Percentiles rank a stretch among this genome's conserved stretches.
Conservation (phyloP, 2,113 vertebrate species). For the Bostrychus sinensis region DNA sequence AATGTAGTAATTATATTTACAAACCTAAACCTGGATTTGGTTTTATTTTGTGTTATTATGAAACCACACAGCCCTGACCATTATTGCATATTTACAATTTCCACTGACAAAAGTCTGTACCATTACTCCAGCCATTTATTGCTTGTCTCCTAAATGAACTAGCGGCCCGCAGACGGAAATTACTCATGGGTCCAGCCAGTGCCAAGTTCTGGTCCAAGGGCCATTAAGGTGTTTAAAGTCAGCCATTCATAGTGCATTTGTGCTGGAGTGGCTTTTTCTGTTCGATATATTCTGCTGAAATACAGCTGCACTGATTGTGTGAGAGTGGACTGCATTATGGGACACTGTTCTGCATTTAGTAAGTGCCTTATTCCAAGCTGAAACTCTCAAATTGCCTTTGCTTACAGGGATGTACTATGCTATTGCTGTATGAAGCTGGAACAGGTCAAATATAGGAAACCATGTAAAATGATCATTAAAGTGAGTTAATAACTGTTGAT, state of each 20-base stretch:
- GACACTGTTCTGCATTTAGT: slow-evolving; percentile 35
- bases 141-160: slow-evolving; percentile 75
- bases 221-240: slow-evolving; percentile 80
- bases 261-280: slow-evolving; percentile 63
- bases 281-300: slow-evolving; percentile 68
- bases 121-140: slow-evolving; percentile 69
- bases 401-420: not conserved
- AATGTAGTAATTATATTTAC: slow-evolving; percentile 42
- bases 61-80: slow-evolving; percentile 45
- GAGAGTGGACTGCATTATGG: slow-evolving; percentile 41
- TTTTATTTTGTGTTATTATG: slow-evolving; percentile 33
- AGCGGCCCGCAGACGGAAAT: slow-evolving; percentile 76
- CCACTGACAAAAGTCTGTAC: slow-evolving; percentile 47
- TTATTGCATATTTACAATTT: slow-evolving; percentile 76
- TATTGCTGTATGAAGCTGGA: slow-evolving; percentile 18
- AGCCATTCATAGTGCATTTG: slow-evolving; percentile 78
- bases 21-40: slow-evolving; percentile 56
- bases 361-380: slow-evolving; percentile 49
- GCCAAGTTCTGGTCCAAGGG: slow-evolving; percentile 76
- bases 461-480: no score
- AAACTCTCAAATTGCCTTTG: slow-evolving; percentile 25
- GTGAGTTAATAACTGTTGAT: no score
- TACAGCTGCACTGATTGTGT: slow-evolving; percentile 53
- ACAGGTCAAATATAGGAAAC: not conserved
- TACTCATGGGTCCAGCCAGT: slow-evolving; percentile 72